Conservation (phyloP, 2,888 invertebrate species). For the Mycalesis mineus region DNA sequence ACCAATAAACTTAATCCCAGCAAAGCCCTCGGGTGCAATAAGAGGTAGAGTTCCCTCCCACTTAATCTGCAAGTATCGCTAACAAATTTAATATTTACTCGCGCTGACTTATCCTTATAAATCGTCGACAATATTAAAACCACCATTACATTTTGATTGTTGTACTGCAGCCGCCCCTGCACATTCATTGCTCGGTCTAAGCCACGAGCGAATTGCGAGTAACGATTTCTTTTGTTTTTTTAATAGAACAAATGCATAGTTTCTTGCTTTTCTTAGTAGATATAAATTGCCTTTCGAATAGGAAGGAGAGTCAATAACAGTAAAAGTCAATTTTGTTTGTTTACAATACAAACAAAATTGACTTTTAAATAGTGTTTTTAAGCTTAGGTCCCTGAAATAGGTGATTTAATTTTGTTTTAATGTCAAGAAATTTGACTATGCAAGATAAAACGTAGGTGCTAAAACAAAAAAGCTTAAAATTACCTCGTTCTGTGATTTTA, state of each 20-base stretch:
- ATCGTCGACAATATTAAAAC: constrained; percentile 77
- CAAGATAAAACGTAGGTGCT: too few relatives aligned
- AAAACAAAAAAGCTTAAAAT: too few relatives aligned
- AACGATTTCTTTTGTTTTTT: not conserved
- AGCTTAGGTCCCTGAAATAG: too few relatives aligned
- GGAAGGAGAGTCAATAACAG: too few relatives aligned
- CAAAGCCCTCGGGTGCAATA: constrained; percentile 27
- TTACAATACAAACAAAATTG: too few relatives aligned
- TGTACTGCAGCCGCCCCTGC: constrained; percentile 56
- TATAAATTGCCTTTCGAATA: too few relatives aligned
- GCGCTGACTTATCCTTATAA: constrained; percentile 75
- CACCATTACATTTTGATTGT: constrained; percentile 73
- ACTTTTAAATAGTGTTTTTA: too few relatives aligned
- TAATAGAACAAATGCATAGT: not conserved
- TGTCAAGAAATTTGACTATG: too few relatives aligned
- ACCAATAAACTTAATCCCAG: constrained; percentile 7
- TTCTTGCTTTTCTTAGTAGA: not conserved
- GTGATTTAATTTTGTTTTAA: too few relatives aligned
- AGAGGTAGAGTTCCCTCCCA: constrained; percentile 51
- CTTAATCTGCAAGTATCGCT: constrained; percentile 72
- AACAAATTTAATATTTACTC: constrained; percentile 78
- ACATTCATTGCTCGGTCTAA: constrained; percentile 39
- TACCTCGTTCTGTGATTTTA: too few relatives aligned
- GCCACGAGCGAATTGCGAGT: constrained; percentile 24
- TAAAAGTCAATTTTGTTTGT: too few relatives aligned